Conservation (phyloP, 1,140 invertebrate species). For the Zaprionus kolodkinae region DNA sequence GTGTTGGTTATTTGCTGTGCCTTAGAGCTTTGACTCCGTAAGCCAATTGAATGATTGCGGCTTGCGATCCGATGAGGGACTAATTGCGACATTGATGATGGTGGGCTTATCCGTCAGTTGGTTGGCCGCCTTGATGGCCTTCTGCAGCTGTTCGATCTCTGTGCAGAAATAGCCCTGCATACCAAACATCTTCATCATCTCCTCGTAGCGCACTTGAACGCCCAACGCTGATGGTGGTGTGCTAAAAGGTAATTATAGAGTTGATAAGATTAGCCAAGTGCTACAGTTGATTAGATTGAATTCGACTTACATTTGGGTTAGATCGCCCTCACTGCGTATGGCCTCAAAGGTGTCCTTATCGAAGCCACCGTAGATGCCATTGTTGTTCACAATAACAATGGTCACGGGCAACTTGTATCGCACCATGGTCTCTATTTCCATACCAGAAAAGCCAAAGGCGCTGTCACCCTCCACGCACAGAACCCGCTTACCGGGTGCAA, state of each 20-base stretch:
- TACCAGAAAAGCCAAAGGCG: constrained; percentile 98
- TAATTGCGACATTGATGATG: constrained; percentile 96
- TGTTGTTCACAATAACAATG: constrained; percentile 97
- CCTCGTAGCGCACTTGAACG: constrained; percentile 93
- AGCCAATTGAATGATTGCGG: constrained; percentile 95
- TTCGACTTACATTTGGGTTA: constrained; percentile 87
- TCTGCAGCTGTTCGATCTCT: constrained; percentile 90
- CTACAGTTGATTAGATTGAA: constrained; percentile 47
- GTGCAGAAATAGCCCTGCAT: constrained; percentile 91
- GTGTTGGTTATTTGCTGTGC: constrained; percentile 16
- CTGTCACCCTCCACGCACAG: constrained; percentile 97
- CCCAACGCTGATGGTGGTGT: constrained; percentile 92
- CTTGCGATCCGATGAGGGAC: constrained; percentile 94
- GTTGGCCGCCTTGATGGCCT: constrained; percentile 88
- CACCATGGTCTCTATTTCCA: constrained; percentile 98
- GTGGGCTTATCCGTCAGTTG: constrained; percentile 90
- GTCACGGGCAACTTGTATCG: constrained; percentile 96
- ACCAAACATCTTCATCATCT: constrained; percentile 94
- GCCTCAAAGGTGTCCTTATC: constrained; percentile 90
- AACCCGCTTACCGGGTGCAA: constrained; percentile 92
- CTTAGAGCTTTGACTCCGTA: constrained; percentile 94
- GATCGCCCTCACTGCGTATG: constrained; percentile 88
- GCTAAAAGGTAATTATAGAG: constrained; percentile 85
- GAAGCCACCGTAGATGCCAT: constrained; percentile 96
- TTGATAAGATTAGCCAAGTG: constrained; percentile 55